Evolutionary conservation across 2,113 vertebrate genomes (phyloP).

Genomic region (Plecotus auritus): DNA sequence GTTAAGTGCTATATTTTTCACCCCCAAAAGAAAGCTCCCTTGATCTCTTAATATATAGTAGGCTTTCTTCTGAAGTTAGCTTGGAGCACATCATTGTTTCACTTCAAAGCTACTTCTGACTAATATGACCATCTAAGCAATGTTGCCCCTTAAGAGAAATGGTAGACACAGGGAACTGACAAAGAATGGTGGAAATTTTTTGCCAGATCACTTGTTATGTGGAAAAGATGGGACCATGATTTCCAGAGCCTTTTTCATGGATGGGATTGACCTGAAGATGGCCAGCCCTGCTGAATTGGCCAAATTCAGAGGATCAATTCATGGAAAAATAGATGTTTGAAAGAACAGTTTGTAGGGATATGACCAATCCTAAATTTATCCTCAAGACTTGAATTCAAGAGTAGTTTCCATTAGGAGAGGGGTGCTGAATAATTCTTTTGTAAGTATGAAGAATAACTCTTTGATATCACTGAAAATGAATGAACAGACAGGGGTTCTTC

Average conservation of each 20-base stretch:
- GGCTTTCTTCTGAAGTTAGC: not conserved
- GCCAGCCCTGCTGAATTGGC: not conserved
- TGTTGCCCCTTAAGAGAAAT: not conserved
- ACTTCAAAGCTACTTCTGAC: not conserved
- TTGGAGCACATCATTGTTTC: not conserved
- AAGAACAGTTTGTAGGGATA: not conserved
- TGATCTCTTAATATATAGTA: not conserved
- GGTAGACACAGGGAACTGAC: not conserved
- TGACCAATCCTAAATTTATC: not conserved
- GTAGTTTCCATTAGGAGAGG: not conserved
- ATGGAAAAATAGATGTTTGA: not conserved
- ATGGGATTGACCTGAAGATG: not conserved
- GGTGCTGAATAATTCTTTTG: not conserved
- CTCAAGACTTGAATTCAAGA: not conserved
- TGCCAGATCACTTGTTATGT: not conserved
- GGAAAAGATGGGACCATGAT: rapidly evolving
- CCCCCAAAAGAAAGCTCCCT: not conserved
- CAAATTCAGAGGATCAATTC: not conserved
- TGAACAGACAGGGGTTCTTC: not conserved
- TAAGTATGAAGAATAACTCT: not conserved
- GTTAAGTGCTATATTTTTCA: not conserved
- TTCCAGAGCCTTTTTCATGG: not conserved
- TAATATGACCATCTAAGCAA: not conserved
- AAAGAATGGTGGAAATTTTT: not conserved
- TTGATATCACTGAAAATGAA: not conserved